These are phyloP conservation scores for Antitype chi DNA, from an alignment of 2,888 invertebrate genomes.

Conservation along the genomic window DNA sequence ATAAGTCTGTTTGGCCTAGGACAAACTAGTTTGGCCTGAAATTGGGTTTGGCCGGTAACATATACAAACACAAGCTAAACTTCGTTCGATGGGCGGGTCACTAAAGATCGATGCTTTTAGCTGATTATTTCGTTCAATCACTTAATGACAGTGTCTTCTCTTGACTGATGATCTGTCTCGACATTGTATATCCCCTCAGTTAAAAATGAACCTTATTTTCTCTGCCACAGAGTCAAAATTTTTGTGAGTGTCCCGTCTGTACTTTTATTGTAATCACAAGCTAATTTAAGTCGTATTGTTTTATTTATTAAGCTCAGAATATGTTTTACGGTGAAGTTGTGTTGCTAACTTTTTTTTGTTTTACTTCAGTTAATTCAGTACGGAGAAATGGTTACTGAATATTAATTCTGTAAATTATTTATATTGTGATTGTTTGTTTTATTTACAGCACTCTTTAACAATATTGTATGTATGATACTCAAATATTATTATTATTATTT, in stretches of 20 bases:
- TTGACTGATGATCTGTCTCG: slow-evolving; percentile 70
- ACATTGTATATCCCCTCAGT: slow-evolving; percentile 1
- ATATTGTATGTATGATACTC: not conserved
- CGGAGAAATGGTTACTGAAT: slow-evolving; percentile 30
- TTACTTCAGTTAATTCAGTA: slow-evolving; percentile 46
- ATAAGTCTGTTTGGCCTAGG: too few relatives aligned
- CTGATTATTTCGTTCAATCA: slow-evolving; percentile 75
- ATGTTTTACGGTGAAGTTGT: not conserved
- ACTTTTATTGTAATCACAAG: slow-evolving; percentile 30
- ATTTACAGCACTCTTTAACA: not conserved
- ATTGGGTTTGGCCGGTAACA: too few relatives aligned
- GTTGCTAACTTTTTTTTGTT: slow-evolving; percentile 32
- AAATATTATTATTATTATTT: not conserved
- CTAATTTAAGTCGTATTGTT: slow-evolving; percentile 24
- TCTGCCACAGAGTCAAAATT: not conserved
- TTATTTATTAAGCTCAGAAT: slow-evolving; percentile 31
- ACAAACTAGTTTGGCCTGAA: too few relatives aligned
- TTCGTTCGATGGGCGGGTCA: slow-evolving; percentile 55
- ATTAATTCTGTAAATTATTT: slow-evolving; percentile 18
- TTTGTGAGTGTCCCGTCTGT: not conserved
- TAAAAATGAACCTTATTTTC: slow-evolving; percentile 14
- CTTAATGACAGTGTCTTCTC: slow-evolving; percentile 68
- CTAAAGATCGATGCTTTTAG: slow-evolving; percentile 73
- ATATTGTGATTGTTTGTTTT: slow-evolving; percentile 17
- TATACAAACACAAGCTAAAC: slow-evolving; percentile 17